Evolutionary conservation across 1,140 invertebrate genomes (phyloP), one percentile per base, ranked within the genome.

Genomic region (Pseudoatta argentina): DNA sequence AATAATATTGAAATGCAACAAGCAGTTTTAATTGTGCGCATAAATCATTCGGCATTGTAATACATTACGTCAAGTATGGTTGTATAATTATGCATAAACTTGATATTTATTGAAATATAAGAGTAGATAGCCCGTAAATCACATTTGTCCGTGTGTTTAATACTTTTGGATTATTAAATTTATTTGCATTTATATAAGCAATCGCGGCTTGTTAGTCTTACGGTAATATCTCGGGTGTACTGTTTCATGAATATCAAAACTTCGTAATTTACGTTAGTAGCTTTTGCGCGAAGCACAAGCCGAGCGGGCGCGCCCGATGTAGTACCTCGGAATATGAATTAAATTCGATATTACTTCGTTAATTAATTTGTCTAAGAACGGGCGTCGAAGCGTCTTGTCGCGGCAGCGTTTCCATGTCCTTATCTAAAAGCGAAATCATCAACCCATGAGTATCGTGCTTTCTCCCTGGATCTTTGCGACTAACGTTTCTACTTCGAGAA

Each of bases 261-360:
- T 83, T 83, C 21, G 79, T 83, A 83, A 83, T 83, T 83, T 83
- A 73, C 79, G 79, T 75, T 83, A 83, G 55, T 83, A 83, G 79
- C 79, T 83, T 75, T 83, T 83, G 79, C 79, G 55, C 79, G 53
- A 24, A 24, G 39, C 55, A 34, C 39, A 63, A 73, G 55, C 34
- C 21, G 51, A 61, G 79, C 69, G 66, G 66, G 67, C 18, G 63
- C 79, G 71, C 30, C 39, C 64, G 64, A 83, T 61, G 55, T 75
- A 73, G 69, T 83, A 73, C 24, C 55, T 61, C 39, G 79, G 69
- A 83, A 83, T 83, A 83, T 83, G 75, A 83, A 83, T 83, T 83
- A 83, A 83, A 83, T 83, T 83, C 79, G 79, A 83, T 83, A 83
- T 83, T 83, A 83, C 79, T 83, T 82, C 79, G 69, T 82, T 82